Evolutionary conservation across 92 coral and sea anemone species (phyloP).

Genomic region (Plumapathes pennacea): DNA sequence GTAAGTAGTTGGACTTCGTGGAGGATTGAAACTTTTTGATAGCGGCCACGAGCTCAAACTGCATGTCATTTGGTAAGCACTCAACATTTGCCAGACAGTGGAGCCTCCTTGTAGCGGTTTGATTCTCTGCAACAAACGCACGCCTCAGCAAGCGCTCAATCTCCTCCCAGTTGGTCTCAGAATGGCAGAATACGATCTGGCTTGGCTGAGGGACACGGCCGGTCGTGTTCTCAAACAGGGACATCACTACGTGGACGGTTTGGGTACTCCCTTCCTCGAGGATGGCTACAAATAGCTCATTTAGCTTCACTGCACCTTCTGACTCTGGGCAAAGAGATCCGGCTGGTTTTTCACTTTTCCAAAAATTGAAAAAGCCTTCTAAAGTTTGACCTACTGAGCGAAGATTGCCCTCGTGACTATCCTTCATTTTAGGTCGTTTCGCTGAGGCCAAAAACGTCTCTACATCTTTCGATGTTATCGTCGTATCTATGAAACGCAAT

Average conservation of each 20-base stretch:
- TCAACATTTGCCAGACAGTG: conserved; percentile 75
- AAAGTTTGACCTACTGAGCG: conserved; percentile 10
- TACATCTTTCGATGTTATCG: not conserved
- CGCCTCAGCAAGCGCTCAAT: conserved; percentile 58
- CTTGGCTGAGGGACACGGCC: conserved; percentile 38
- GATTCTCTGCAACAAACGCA: conserved; percentile 19
- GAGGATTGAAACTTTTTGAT: conserved; percentile 34
- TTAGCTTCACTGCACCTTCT: conserved; percentile 17
- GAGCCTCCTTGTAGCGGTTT: conserved; percentile 6
- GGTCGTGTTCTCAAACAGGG: conserved; percentile 23
- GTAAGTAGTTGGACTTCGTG: conserved; percentile 21
- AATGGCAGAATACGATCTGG: conserved; percentile 54
- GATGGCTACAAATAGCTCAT: conserved; percentile 44
- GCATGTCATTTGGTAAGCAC: conserved; percentile 58
- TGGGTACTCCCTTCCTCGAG: conserved; percentile 52
- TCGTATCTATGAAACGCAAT: conserved; percentile 31
- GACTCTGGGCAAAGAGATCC: not conserved
- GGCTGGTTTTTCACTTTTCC: not conserved
- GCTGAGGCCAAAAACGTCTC: not conserved
- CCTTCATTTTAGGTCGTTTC: not conserved
- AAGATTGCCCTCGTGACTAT: conserved; percentile 5
- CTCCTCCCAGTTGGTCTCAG: conserved; percentile 67
- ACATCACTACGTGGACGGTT: conserved; percentile 57
- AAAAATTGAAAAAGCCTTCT: not conserved
- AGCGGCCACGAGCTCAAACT: conserved; percentile 60